Conservation (phyloP, 2,797 vertebrate genomes). For the Macrochelys suwanniensis region DNA sequence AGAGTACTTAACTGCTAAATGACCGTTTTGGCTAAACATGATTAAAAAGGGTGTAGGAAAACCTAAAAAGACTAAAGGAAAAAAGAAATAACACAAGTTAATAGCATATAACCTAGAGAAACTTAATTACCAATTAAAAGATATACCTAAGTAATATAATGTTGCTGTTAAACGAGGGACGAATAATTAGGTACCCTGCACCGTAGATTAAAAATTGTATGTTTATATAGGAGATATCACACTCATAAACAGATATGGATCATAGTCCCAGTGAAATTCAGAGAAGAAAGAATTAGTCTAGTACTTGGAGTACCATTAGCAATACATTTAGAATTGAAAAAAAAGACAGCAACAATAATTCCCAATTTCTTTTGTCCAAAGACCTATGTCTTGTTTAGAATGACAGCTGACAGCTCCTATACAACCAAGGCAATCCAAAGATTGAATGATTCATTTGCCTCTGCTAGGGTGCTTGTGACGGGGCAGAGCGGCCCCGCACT, state of each 20-base stretch:
- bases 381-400: neutral
- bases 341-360: neutral
- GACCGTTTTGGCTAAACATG: neutral
- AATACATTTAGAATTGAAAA: neutral
- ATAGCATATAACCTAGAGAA: neutral
- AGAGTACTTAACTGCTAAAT: neutral
- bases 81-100: neutral
- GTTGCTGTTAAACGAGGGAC: neutral
- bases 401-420: neutral
- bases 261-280: neutral
- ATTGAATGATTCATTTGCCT: neutral
- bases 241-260: neutral
- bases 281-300: neutral
- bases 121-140: accelerated
- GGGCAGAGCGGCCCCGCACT: no score
- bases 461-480: neutral
- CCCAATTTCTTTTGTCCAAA: neutral
- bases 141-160: accelerated
- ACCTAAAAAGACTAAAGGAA: neutral
- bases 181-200: neutral
- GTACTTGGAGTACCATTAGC: accelerated
- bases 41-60: neutral
- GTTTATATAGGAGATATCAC: neutral
- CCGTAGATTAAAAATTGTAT: neutral
- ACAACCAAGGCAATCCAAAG: neutral